These are phyloP conservation scores for Drosophila cardini DNA, from an alignment of 1,140 invertebrate genomes.

Conservation along the genomic window DNA sequence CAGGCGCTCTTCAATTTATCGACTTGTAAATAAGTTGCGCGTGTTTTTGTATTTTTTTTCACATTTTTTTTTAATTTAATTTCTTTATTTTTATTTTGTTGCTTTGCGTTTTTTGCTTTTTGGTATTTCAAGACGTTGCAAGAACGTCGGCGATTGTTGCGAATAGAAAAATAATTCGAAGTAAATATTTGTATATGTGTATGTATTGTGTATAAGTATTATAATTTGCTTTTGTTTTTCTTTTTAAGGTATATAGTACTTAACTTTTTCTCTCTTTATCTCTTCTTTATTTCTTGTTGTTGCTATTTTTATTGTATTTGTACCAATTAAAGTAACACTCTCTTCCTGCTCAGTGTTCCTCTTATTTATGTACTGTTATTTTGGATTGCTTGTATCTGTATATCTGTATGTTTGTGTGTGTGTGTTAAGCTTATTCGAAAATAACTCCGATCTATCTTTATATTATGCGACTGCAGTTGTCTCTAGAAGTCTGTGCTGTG, in stretches of 20 bases:
- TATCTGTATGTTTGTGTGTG: slow-evolving; percentile 25
- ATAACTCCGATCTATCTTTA: slow-evolving; percentile 45
- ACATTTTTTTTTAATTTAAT: slow-evolving; percentile 9
- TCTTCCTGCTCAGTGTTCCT: slow-evolving; percentile 8
- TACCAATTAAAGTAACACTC: slow-evolving; percentile 75
- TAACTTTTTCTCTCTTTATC: slow-evolving; percentile 6
- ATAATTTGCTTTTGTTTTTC: slow-evolving; percentile 76
- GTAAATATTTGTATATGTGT: slow-evolving; percentile 79
- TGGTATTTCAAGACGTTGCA: slow-evolving; percentile 38
- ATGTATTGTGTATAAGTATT: slow-evolving; percentile 72
- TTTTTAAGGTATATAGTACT: slow-evolving; percentile 71
- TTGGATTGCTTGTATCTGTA: slow-evolving; percentile 40
- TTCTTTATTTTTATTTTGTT: slow-evolving; percentile 25
- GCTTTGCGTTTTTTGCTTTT: slow-evolving; percentile 46
- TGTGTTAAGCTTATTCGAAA: slow-evolving; percentile 47
- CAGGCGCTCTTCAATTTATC: slow-evolving; percentile 60
- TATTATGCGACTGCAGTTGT: slow-evolving; percentile 35
- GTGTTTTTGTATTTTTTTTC: slow-evolving; percentile 44
- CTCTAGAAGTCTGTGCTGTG: slow-evolving; percentile 8
- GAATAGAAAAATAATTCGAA: slow-evolving; percentile 82
- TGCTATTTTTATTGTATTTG: slow-evolving; percentile 72
- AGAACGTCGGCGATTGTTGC: slow-evolving; percentile 62
- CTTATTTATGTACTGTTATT: slow-evolving; percentile 55
- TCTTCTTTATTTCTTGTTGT: slow-evolving; percentile 34
- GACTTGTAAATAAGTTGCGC: slow-evolving; percentile 71